Conservation (phyloP, 2,113 vertebrate genomes). For the Tauraco erythrolophus region DNA sequence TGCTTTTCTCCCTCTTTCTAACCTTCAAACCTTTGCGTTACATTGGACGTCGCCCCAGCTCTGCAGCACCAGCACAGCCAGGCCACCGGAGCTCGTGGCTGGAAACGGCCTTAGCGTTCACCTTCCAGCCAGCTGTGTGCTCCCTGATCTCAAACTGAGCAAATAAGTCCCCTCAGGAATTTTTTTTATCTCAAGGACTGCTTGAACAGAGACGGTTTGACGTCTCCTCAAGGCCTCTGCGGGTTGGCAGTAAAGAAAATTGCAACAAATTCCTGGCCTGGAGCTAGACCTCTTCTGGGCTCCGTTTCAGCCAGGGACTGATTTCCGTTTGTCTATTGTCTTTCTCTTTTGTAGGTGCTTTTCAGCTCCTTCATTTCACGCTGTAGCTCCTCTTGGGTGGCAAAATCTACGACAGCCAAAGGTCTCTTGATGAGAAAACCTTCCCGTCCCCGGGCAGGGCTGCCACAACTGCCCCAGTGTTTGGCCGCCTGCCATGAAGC, state of each 20-base stretch:
- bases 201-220: not conserved
- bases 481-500: fast-evolving
- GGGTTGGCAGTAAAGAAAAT: not conserved
- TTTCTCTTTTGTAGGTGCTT: not conserved
- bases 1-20: not conserved
- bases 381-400: not conserved
- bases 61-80: not conserved
- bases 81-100: fast-evolving
- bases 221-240: not conserved
- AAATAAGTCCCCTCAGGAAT: not conserved
- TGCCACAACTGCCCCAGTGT: not conserved
- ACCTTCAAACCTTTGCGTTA: not conserved
- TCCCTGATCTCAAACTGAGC: not conserved
- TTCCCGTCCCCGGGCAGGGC: not conserved
- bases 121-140: not conserved
- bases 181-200: not conserved
- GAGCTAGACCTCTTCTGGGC: not conserved
- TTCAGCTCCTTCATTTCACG: not conserved
- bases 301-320: not conserved
- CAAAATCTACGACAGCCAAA: not conserved
- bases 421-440: not conserved
- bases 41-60: fast-evolving
- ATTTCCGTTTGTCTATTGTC: not conserved
- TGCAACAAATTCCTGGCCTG: not conserved
- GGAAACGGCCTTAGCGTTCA: fast-evolving